Evolutionary conservation across 2,797 vertebrate genomes (phyloP).

Genomic region (Orientallactaga sibirica): DNA sequence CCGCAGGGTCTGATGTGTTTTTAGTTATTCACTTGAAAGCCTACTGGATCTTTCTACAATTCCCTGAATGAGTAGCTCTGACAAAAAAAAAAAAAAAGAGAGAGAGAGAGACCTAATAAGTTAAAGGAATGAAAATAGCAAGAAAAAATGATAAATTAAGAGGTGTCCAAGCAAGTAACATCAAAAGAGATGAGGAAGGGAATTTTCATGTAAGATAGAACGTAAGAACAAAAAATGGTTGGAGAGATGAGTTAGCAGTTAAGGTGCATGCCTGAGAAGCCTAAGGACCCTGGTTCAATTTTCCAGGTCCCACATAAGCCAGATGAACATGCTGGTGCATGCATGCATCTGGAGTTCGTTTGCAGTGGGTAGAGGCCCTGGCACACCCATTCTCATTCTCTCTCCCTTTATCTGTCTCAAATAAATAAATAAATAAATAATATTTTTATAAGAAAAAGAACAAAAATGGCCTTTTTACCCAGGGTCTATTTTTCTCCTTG

Average conservation of each 20-base stretch:
- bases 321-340: too few relatives aligned
- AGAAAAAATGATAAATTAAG: constrained; percentile 55
- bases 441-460: background rate
- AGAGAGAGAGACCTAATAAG: constrained; percentile 26
- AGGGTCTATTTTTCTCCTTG: constrained; percentile 10
- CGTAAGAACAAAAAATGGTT: background rate
- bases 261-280: too few relatives aligned
- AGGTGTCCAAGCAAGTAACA: constrained; percentile 5
- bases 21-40: constrained; percentile 34
- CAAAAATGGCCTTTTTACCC: constrained; percentile 24
- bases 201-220: background rate
- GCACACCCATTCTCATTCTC: too few relatives aligned
- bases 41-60: constrained; percentile 26
- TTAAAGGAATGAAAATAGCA: constrained; percentile 25
- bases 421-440: too few relatives aligned
- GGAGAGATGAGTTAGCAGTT: too few relatives aligned
- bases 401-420: too few relatives aligned
- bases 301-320: too few relatives aligned
- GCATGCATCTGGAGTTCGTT: too few relatives aligned
- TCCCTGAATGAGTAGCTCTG: constrained; percentile 44
- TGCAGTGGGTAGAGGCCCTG: too few relatives aligned
- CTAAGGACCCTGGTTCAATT: too few relatives aligned
- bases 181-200: background rate
- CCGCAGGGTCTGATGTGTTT: background rate
- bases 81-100: background rate